Evolutionary conservation across 53 echinoderm and acorn worm genomes (phyloP).

Genomic region (Patiria pectinifera): DNA sequence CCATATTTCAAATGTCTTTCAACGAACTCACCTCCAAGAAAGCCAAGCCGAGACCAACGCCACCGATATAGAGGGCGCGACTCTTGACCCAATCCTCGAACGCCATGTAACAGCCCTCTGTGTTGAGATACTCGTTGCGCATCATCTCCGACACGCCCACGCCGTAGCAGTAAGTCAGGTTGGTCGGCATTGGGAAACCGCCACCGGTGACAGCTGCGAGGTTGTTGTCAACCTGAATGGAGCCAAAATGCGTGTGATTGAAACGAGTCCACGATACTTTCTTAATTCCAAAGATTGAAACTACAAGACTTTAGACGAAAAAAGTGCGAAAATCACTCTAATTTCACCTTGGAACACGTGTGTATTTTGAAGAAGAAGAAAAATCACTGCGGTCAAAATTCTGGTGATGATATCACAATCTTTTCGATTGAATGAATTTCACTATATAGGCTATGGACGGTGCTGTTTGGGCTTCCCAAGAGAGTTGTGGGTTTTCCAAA

Average conservation of each 20-base stretch:
- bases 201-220: conserved; percentile 51
- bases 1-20: neutral
- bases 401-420: too few relatives aligned
- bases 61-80: conserved; percentile 80
- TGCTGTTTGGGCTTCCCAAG: too few relatives aligned
- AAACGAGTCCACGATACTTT: neutral
- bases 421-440: too few relatives aligned
- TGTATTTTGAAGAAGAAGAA: too few relatives aligned
- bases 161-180: conserved; percentile 49
- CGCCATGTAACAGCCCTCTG: conserved; percentile 76
- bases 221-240: conserved; percentile 70
- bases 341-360: too few relatives aligned
- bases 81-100: conserved; percentile 73
- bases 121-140: conserved; percentile 36
- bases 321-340: too few relatives aligned
- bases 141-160: neutral
- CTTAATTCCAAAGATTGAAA: too few relatives aligned
- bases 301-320: too few relatives aligned
- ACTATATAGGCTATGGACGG: too few relatives aligned
- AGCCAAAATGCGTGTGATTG: neutral
- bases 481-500: too few relatives aligned
- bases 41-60: conserved; percentile 83
- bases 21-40: conserved; percentile 80
- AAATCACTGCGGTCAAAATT: too few relatives aligned
- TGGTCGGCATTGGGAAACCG: conserved; percentile 41